These are phyloP conservation scores for Falco punctatus DNA, from an alignment of 2,113 vertebrate species.

Conservation along the genomic window DNA sequence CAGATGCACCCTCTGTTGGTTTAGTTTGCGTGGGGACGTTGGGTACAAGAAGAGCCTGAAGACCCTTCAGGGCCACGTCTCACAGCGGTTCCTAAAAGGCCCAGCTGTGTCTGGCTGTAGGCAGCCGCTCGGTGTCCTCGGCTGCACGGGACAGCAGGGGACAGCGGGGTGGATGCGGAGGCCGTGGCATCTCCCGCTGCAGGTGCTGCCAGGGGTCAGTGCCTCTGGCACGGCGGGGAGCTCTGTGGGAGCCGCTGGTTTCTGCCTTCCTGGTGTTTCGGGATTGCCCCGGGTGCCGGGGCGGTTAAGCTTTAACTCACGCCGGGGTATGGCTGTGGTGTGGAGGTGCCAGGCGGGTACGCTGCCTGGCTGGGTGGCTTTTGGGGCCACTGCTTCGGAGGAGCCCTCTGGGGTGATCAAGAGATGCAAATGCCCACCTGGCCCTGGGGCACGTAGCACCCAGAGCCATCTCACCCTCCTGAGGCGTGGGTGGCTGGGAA, in stretches of 20 bases:
- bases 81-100: not conserved
- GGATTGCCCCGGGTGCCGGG: not conserved
- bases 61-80: not conserved
- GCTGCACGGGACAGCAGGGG: not conserved
- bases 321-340: not conserved
- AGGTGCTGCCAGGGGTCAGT: not conserved
- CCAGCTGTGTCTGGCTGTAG: fast-evolving
- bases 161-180: fast-evolving
- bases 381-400: fast-evolving
- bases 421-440: not conserved
- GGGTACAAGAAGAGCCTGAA: not conserved
- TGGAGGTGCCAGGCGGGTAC: not conserved
- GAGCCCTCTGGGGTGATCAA: fast-evolving
- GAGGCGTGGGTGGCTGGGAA: not conserved
- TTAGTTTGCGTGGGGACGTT: fast-evolving
- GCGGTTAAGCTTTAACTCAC: fast-evolving
- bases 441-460: not conserved
- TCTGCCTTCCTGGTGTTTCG: not conserved
- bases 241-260: not conserved
- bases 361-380: not conserved
- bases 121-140: fast-evolving
- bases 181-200: not conserved
- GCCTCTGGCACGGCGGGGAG: fast-evolving
- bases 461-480: not conserved
- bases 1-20: not conserved